A percentile compares a stretch with the other conserved stretches of the same genome.
These are phyloP conservation scores for Nibea albiflora DNA, from an alignment of 2,113 vertebrate genomes.

Conservation along the genomic window DNA sequence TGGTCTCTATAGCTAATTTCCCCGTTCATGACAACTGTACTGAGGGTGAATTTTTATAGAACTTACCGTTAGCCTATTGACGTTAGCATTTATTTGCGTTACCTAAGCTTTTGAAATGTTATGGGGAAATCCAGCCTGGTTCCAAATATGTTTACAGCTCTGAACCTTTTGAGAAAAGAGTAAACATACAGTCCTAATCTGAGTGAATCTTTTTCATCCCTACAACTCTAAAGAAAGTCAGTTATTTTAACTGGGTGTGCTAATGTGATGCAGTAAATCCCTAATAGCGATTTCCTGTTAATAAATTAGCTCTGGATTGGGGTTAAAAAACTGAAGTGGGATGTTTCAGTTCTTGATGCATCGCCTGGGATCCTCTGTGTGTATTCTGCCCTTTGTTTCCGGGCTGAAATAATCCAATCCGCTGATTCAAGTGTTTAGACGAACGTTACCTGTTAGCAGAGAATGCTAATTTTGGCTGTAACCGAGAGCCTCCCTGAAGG, in stretches of 20 bases:
- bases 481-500: conserved; percentile 41
- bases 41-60: too few relatives aligned
- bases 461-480: conserved; percentile 37
- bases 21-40: too few relatives aligned
- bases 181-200: not conserved
- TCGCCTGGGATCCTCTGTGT: conserved; percentile 1
- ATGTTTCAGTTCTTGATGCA: not conserved
- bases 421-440: conserved; percentile 59
- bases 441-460: conserved; percentile 6
- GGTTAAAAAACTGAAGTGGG: conserved; percentile 9
- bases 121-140: not conserved
- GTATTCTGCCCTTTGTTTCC: not conserved
- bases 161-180: not conserved
- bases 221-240: not conserved
- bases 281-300: not conserved
- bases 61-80: too few relatives aligned
- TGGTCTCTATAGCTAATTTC: too few relatives aligned
- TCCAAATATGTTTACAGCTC: not conserved
- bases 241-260: not conserved
- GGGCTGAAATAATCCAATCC: conserved; percentile 41
- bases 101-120: too few relatives aligned
- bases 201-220: not conserved
- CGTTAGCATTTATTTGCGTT: too few relatives aligned
- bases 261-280: not conserved
- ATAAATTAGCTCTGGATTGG: not conserved